Conservation (phyloP, 2,113 vertebrate species). For the Oreotragus oreotragus region DNA sequence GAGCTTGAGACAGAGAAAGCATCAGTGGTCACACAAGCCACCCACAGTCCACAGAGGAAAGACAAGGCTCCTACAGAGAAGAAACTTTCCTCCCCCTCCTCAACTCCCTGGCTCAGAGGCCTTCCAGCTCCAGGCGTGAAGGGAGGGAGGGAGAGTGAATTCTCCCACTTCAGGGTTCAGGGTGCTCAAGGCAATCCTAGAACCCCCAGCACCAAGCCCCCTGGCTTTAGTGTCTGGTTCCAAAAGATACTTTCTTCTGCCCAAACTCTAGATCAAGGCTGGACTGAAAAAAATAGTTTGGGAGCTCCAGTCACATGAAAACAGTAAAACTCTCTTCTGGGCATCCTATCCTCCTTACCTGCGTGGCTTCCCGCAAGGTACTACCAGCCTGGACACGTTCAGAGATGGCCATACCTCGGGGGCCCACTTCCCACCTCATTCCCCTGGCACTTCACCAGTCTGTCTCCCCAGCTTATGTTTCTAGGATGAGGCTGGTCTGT, state of each 20-base stretch:
- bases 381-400: constrained; percentile 34
- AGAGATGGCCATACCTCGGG: not conserved
- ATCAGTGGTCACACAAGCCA: constrained; percentile 50
- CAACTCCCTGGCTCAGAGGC: not conserved
- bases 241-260: not conserved
- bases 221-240: not conserved
- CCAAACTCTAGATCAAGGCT: not conserved
- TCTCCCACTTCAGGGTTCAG: not conserved
- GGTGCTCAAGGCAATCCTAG: constrained; percentile 32
- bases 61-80: constrained; percentile 63
- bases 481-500: not conserved
- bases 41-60: constrained; percentile 34
- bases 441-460: constrained; percentile 20
- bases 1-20: constrained; percentile 20
- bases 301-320: constrained; percentile 26
- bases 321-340: constrained; percentile 63
- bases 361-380: not conserved
- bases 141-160: not conserved
- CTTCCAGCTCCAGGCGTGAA: not conserved
- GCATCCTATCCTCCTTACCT: constrained; percentile 46
- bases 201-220: not conserved
- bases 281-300: not conserved
- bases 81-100: not conserved
- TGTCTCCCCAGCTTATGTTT: not conserved
- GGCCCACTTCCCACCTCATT: constrained; percentile 33